Percentiles rank a stretch among this genome's conserved stretches.
Evolutionary conservation across 2,888 invertebrate genomes (phyloP).

Genomic region (Dasypogon diadema): DNA sequence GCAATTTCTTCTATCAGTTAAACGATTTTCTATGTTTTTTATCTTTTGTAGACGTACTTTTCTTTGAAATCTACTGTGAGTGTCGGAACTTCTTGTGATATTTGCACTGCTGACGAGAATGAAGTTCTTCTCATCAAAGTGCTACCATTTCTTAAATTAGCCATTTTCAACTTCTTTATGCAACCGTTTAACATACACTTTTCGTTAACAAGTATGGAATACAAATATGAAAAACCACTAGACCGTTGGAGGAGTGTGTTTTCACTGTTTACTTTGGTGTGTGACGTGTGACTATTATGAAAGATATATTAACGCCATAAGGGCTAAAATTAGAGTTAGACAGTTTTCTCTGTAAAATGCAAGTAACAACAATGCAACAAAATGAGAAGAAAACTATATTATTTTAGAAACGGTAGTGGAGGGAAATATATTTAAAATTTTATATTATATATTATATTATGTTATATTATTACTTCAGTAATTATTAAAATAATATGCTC

Average conservation of each 20-base stretch:
- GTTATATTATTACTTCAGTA: too few relatives aligned
- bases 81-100: conserved; percentile 44
- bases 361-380: too few relatives aligned
- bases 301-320: not conserved
- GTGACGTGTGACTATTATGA: not conserved
- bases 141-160: conserved; percentile 61
- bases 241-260: not conserved
- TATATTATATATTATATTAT: too few relatives aligned
- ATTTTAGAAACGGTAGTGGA: too few relatives aligned
- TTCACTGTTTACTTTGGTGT: conserved; percentile 17
- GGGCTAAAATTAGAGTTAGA: not conserved
- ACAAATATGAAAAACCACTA: not conserved
- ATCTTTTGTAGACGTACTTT: conserved; percentile 17
- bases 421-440: too few relatives aligned
- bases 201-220: not conserved
- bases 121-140: conserved; percentile 63
- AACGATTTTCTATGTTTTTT: not conserved
- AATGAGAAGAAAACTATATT: too few relatives aligned
- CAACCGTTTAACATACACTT: conserved; percentile 4
- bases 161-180: conserved; percentile 50
- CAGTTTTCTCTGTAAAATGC: not conserved
- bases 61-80: not conserved
- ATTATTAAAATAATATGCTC: too few relatives aligned
- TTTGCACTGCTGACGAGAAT: conserved; percentile 62
- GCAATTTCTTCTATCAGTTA: not conserved